Evolutionary conservation across 2,797 vertebrate genomes (phyloP).

Genomic region (Leptodactylus fallax): DNA sequence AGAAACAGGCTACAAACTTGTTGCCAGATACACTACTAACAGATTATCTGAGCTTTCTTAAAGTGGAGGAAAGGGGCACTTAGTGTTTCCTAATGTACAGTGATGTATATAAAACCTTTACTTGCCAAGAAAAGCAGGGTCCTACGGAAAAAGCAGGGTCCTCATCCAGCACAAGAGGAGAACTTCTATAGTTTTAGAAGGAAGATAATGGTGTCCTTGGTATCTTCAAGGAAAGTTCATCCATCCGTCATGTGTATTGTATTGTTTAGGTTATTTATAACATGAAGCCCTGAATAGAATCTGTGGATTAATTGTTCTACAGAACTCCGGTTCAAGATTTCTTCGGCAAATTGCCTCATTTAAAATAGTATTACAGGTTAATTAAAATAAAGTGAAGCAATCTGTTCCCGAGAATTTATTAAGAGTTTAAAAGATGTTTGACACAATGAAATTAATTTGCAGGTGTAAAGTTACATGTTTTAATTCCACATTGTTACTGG

Average conservation of each 20-base stretch:
- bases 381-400: constrained; percentile 47
- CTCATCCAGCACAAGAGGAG: background rate
- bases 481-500: constrained; percentile 9
- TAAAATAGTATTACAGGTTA: constrained; percentile 42
- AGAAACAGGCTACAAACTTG: too few relatives aligned
- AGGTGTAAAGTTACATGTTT: constrained; percentile 14
- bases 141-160: background rate
- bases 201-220: background rate
- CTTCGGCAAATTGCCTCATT: constrained; percentile 34
- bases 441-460: constrained; percentile 42
- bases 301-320: constrained; percentile 12
- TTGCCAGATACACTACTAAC: too few relatives aligned
- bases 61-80: too few relatives aligned
- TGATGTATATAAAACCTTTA: background rate
- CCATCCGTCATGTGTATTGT: background rate
- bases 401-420: constrained; percentile 41
- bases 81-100: background rate
- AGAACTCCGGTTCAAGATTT: constrained; percentile 24
- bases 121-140: too few relatives aligned
- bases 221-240: background rate
- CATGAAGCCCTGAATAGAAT: background rate
- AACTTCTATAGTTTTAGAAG: background rate
- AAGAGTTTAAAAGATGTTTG: constrained; percentile 35
- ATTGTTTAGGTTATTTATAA: background rate
- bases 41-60: too few relatives aligned